Evolutionary conservation across 2,888 invertebrate genomes (phyloP).

Genomic region (Aphodius sticticus): DNA sequence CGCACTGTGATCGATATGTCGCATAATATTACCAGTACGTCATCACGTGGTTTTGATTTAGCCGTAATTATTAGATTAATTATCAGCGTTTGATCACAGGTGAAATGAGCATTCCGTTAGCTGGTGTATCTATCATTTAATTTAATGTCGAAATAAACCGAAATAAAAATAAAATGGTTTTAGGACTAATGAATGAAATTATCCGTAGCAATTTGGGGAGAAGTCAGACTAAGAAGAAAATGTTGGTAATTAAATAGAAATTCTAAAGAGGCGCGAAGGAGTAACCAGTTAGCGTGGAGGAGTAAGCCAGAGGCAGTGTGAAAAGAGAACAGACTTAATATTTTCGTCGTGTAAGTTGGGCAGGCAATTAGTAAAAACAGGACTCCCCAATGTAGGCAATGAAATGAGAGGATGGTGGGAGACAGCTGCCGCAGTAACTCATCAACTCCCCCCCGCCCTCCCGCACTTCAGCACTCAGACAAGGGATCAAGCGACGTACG

Average conservation of each 20-base stretch:
- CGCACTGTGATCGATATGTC: background rate
- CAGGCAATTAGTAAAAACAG: constrained; percentile 54
- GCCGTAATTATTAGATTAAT: background rate
- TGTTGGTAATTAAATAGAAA: background rate
- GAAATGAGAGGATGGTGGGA: constrained; percentile 50
- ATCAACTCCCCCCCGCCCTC: constrained; percentile 42
- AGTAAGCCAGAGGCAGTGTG: background rate
- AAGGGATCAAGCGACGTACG: constrained; percentile 41
- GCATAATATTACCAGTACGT: background rate
- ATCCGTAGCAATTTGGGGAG: no score
- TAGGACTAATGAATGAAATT: no score
- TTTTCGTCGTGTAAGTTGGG: constrained; percentile 50
- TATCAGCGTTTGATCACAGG: background rate
- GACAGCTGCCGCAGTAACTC: constrained; percentile 54
- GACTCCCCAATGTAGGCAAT: constrained; percentile 46
- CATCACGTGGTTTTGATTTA: background rate
- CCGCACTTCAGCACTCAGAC: constrained; percentile 34
- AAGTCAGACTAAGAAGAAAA: background rate
- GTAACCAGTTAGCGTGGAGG: background rate
- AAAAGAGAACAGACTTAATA: constrained; percentile 43
- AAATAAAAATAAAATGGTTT: no score
- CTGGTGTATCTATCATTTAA: background rate
- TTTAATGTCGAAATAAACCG: background rate
- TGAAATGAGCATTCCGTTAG: background rate
- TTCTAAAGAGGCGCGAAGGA: background rate